Percentiles rank a stretch among this genome's conserved stretches.
phyloP scores from a whole-genome alignment of 2,888 invertebrate species.

The Sphaeridia pumilis region DNA sequence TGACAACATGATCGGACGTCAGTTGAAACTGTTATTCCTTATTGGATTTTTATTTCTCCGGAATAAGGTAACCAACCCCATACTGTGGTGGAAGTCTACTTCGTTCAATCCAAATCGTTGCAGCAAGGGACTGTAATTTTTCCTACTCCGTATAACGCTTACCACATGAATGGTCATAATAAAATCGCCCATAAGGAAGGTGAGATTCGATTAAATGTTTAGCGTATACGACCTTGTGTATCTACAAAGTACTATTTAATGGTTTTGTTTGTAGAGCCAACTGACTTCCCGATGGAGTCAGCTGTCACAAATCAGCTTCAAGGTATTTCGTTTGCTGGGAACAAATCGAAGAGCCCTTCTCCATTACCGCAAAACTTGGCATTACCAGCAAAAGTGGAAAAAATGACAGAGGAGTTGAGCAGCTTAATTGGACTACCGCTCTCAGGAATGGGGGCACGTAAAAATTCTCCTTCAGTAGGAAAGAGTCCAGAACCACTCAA shows the following conservation, averaged over 20 bases:
- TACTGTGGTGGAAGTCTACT: constrained; percentile 52
- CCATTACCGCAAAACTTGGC: constrained; percentile 1
- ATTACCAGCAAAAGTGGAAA: constrained; percentile 13
- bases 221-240: no score
- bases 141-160: constrained; percentile 36
- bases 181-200: constrained; percentile 23
- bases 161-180: constrained; percentile 19
- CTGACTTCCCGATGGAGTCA: no score
- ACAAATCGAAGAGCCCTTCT: constrained; percentile 13
- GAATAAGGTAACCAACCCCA: constrained; percentile 9
- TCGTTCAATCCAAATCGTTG: constrained; percentile 77
- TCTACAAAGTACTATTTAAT: no score
- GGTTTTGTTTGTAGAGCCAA: no score
- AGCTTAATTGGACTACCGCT: constrained; percentile 29
- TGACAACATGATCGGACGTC: neutral
- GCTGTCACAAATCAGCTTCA: no score
- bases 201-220: no score
- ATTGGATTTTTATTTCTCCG: neutral
- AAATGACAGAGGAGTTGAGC: constrained; percentile 33
- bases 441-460: constrained; percentile 3
- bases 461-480: constrained; percentile 6
- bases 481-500: constrained; percentile 13
- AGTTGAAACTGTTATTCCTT: neutral
- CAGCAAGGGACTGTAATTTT: constrained; percentile 65
- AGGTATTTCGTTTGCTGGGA: no score